Base-by-base conservation (phyloP, 1,140 invertebrate species). In the Drosophila carrolli region DNA sequence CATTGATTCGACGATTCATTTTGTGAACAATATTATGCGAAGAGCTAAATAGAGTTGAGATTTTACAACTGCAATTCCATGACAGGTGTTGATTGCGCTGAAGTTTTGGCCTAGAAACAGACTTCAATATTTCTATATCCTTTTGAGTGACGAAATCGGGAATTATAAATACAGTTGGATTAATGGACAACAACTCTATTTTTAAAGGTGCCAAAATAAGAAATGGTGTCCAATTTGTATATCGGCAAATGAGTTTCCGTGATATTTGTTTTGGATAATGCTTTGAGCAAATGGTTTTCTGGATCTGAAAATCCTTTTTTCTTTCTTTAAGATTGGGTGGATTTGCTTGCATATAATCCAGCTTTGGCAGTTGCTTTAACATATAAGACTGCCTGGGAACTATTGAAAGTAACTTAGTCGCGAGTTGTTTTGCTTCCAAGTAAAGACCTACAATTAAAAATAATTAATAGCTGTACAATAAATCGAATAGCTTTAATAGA, bases 31-130 rank as follows among this genome's bases (percentile, higher is more conserved):
- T 35, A 23, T 56, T 4, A 32, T 47, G 16, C 8, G 14, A n/a
- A 14, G 19, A 38, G 10, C 13, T n/a, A 0, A 9, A 46, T 3
- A 70, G 27, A 1, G 47, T 16, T 7, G 38, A 48, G 0, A 68
- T 23, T 14, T 16, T 70, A 27, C 63, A 70, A 46, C 41, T 68
- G 41, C 41, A 70, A 19, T 70, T 70, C 32, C 41, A 13, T 0
- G 66, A 70, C 0, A 55, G 0, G 1, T 40, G 11, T 6, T 38
- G 10, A 2, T 16, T 6, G 14, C 63, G 41, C 56, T 56, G 9
- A 11, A 70, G 50, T 9, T 40, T 14, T 6, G 27, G 16, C 56
- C n/a, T 47, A 13, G 63, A 9, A 5, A 38, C 27, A 13, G 14
- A 23, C 11, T 70, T 70, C 0, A 70, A 16, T 10, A 35, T 7